A percentile compares a stretch with the other conserved stretches of the same genome.
Evolutionary conservation across 2,888 invertebrate species (phyloP).

Genomic region (Clusia tigrina): DNA sequence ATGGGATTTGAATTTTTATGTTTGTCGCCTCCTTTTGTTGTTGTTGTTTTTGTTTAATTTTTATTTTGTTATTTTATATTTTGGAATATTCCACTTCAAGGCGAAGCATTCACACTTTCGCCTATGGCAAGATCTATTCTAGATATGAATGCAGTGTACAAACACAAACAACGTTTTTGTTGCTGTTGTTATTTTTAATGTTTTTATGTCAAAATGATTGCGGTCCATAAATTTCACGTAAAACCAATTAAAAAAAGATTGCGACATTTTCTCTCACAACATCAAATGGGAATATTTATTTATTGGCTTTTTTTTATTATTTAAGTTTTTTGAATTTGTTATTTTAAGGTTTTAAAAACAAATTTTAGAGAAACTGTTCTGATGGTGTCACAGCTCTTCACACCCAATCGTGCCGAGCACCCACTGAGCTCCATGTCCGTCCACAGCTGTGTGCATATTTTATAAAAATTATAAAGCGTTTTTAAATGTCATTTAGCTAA

Average conservation of each 20-base stretch:
- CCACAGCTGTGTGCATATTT: not conserved
- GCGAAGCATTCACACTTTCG: not conserved
- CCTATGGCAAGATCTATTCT: not conserved
- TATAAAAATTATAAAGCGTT: not conserved
- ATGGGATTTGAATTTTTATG: not conserved
- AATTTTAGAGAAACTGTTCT: too few species aligned
- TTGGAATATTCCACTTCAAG: too few species aligned
- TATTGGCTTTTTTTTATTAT: not conserved
- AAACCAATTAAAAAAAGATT: too few species aligned
- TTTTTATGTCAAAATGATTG: not conserved
- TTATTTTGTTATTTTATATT: not conserved
- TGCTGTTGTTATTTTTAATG: not conserved
- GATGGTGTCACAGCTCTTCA: too few species aligned
- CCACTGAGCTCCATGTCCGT: too few species aligned
- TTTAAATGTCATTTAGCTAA: not conserved
- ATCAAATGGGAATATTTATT: not conserved
- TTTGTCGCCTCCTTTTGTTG: not conserved
- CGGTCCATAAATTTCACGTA: conserved; percentile 3
- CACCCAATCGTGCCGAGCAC: too few species aligned
- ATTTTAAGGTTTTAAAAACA: not conserved
- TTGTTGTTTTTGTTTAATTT: not conserved
- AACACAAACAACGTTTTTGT: not conserved
- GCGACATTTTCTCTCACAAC: not conserved
- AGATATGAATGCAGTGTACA: too few species aligned
- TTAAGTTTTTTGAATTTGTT: too few species aligned